Evolutionary conservation across 1,140 invertebrate species (phyloP).

Genomic region (Ridgeia piscesae): DNA sequence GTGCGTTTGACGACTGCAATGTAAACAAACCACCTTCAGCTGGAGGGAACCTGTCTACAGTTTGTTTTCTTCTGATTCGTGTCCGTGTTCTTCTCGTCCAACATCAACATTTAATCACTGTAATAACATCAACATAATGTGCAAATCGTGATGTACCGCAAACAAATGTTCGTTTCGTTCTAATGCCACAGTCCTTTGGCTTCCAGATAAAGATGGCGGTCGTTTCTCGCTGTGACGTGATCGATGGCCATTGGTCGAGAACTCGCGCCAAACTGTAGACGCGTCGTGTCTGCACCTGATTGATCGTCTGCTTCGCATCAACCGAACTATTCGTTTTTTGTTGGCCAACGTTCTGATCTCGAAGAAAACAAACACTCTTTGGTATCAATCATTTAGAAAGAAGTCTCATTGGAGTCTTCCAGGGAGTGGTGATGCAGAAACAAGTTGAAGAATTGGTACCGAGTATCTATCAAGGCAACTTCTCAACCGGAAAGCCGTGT

Average conservation of each 20-base stretch:
- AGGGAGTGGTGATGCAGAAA: neutral
- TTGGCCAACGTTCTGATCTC: neutral
- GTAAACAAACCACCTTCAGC: neutral
- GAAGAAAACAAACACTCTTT: neutral
- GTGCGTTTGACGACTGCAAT: neutral
- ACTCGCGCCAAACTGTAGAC: neutral
- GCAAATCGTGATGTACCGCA: neutral
- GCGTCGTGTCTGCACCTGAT: neutral
- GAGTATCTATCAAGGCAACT: neutral
- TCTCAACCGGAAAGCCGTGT: neutral
- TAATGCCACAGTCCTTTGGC: neutral
- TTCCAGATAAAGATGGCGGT: neutral
- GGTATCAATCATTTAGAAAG: neutral
- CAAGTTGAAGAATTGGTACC: neutral
- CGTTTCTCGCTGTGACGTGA: neutral
- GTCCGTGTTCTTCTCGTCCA: neutral
- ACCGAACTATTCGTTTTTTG: neutral
- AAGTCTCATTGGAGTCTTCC: neutral
- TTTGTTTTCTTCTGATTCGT: neutral
- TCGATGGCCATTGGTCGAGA: neutral
- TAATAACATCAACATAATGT: neutral
- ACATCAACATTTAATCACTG: no score
- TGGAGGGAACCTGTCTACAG: neutral
- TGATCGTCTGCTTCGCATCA: neutral
- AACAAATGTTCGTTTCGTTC: neutral